phyloP scores from a whole-genome alignment of 1,140 invertebrate species.

The Steinernema feltiae region DNA sequence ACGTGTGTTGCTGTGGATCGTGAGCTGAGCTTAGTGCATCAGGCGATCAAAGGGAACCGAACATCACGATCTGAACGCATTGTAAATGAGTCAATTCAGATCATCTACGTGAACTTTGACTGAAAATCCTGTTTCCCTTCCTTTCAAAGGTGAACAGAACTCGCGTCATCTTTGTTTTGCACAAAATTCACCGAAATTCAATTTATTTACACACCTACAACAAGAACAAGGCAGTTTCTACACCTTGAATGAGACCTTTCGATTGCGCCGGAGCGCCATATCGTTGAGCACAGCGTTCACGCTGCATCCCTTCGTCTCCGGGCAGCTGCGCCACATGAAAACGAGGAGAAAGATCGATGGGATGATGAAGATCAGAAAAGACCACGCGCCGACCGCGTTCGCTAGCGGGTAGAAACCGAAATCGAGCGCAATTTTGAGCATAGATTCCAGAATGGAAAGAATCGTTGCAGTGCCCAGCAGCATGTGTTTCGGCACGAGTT shows the following conservation, averaged over 20 bases:
- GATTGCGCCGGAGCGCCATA: not conserved
- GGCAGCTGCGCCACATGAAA: not conserved
- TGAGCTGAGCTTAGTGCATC: too few relatives aligned
- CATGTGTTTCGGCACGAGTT: not conserved
- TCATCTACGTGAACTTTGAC: too few relatives aligned
- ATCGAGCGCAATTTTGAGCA: not conserved
- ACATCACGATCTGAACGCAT: too few relatives aligned
- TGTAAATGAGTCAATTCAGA: too few relatives aligned
- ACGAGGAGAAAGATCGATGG: not conserved
- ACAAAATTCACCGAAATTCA: too few relatives aligned
- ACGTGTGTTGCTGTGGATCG: too few relatives aligned
- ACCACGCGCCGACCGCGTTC: not conserved
- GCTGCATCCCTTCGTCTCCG: not conserved
- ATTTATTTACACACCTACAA: too few relatives aligned
- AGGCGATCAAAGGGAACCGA: too few relatives aligned
- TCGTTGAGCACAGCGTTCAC: not conserved
- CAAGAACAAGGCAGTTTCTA: too few relatives aligned
- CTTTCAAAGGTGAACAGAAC: too few relatives aligned
- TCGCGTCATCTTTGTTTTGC: too few relatives aligned
- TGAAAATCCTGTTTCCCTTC: too few relatives aligned
- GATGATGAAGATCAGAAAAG: not conserved
- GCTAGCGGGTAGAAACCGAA: not conserved
- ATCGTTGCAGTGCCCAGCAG: not conserved
- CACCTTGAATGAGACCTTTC: not conserved
- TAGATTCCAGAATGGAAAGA: not conserved